Conservation (phyloP, 2,113 vertebrate genomes). For the Plectropomus leopardus region DNA sequence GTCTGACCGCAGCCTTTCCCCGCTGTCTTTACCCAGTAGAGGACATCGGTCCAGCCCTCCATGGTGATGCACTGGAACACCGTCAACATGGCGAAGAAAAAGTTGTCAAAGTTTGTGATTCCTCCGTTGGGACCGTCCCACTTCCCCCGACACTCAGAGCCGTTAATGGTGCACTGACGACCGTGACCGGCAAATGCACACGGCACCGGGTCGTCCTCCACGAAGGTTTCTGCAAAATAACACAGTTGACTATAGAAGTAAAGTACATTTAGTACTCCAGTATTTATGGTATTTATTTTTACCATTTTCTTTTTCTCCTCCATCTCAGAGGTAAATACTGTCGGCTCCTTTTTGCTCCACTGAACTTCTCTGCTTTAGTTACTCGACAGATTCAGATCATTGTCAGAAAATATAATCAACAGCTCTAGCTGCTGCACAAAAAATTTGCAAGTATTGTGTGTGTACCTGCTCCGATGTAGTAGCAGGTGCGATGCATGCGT, state of each 20-base stretch:
- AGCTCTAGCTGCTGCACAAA: too few relatives aligned
- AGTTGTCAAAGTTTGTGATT: constrained; percentile 96
- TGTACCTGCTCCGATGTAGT: constrained; percentile 86
- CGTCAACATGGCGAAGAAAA: constrained; percentile 95
- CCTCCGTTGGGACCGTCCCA: constrained; percentile 94
- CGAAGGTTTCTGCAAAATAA: constrained; percentile 79
- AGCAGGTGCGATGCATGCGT: constrained; percentile 95
- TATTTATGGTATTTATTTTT: too few relatives aligned
- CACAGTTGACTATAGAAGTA: too few relatives aligned
- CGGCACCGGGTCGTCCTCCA: constrained; percentile 91
- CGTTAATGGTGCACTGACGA: constrained; percentile 86
- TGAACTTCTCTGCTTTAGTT: too few relatives aligned
- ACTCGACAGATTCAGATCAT: too few relatives aligned
- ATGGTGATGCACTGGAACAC: constrained; percentile 95
- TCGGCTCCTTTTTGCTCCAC: too few relatives aligned
- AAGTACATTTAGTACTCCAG: too few relatives aligned
- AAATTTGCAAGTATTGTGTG: too few relatives aligned
- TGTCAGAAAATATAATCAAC: too few relatives aligned
- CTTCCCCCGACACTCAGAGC: constrained; percentile 87
- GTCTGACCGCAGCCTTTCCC: too few relatives aligned
- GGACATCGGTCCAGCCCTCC: constrained; percentile 94
- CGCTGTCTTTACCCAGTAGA: constrained; percentile 88
- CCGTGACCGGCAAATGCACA: constrained; percentile 91
- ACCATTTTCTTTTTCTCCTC: too few relatives aligned
- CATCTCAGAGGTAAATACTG: too few relatives aligned